Evolutionary conservation across 2,888 invertebrate species (phyloP), one percentile per base, ranked within the genome.

Genomic region (Xanthia icteritia): DNA sequence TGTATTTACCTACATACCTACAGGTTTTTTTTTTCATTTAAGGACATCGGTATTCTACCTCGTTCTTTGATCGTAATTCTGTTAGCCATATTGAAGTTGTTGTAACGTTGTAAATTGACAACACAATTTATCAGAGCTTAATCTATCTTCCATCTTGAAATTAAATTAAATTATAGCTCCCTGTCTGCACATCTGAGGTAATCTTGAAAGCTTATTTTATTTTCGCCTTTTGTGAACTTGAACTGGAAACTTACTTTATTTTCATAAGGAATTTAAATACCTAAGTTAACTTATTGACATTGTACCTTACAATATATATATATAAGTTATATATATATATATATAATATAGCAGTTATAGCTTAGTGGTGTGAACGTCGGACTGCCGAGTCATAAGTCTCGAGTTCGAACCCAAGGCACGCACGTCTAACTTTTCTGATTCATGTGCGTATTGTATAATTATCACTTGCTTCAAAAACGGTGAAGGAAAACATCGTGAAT

Each of bases 21-120:
- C 23, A 6, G 5, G 27, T 9, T 31, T 51, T 31, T 48, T 2
- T 65, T 74, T 67, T n/a, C 0, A 61, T 45, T 36, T 27, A 27
- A 9, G 23, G 13, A n/a, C 54, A 71, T 20, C 39, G 15, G n/a
- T 17, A 1, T 64, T 63, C 54, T n/a, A 5, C 5, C 2, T 56
- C 17, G 20, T 39, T 27, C 36, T 51, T 78, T 72, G 42, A 78
- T 78, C 17, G 9, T 20, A 77, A 6, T 36, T 65, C 58, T 65
- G 20, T 27, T 65, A 51, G 31, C 64, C 69, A n/a, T 76, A 36
- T 31, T 27, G 23, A 56, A 31, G n/a, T 15, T 17, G 8, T 31
- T 39, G 2, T 23, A 15, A n/a, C 39, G 1, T 48, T 76, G 9
- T 76, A 61, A 63, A 63, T 76, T 5, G 27, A 17, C 36, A 76